A percentile compares a stretch with the other conserved stretches of the same genome.
phyloP scores from a whole-genome alignment of 2,888 invertebrate species.

The Drosophila putrida region DNA sequence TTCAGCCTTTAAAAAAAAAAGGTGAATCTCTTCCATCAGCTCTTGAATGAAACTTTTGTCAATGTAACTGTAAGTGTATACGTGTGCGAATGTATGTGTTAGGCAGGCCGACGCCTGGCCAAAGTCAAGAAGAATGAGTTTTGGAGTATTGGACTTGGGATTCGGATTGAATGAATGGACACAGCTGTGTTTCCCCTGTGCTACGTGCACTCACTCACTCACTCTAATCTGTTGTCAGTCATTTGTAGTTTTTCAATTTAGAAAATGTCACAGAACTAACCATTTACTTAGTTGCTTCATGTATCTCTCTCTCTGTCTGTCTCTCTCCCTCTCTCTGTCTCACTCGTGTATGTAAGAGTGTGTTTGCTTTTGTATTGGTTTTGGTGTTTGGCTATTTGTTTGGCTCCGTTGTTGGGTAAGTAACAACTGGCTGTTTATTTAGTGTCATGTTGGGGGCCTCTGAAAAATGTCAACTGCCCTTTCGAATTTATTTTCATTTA shows the following conservation, averaged over 20 bases:
- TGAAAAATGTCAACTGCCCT: conserved; percentile 31
- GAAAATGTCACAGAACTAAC: conserved; percentile 79
- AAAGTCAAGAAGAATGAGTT: conserved; percentile 51
- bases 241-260: conserved; percentile 81
- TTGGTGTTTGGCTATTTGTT: conserved; percentile 69
- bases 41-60: conserved; percentile 39
- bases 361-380: conserved; percentile 67
- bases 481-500: conserved; percentile 65
- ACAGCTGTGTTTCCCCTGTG: conserved; percentile 31
- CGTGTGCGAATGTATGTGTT: not conserved
- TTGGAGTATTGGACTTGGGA: conserved; percentile 34
- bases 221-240: conserved; percentile 78
- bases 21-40: conserved; percentile 21
- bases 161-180: conserved; percentile 42
- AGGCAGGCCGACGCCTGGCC: conserved; percentile 21
- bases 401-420: conserved; percentile 79
- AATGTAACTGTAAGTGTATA: conserved; percentile 15
- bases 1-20: conserved; percentile 1
- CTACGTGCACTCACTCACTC: conserved; percentile 46
- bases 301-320: conserved; percentile 1
- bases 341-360: conserved; percentile 10
- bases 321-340: conserved; percentile 1
- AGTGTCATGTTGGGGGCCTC: conserved; percentile 73
- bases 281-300: conserved; percentile 67
- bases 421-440: conserved; percentile 79